Evolutionary conservation across 1,140 invertebrate genomes (phyloP).

Genomic region (Homarus americanus): DNA sequence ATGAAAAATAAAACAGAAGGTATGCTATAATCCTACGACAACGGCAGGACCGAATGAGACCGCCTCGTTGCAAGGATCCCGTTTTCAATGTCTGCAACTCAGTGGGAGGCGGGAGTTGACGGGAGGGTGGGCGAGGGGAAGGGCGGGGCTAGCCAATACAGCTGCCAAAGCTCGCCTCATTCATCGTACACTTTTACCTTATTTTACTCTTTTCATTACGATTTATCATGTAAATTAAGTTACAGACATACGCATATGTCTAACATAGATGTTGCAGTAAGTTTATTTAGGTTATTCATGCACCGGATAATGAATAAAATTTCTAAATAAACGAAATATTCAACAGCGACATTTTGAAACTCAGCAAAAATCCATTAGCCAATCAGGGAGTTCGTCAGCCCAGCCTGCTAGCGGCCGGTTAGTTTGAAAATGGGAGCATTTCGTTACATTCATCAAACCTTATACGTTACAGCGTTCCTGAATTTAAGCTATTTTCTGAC

Average conservation of each 20-base stretch:
- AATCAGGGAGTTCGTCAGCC: constrained; percentile 60
- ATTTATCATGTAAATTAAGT: not conserved
- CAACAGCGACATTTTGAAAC: constrained; percentile 15
- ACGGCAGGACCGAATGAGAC: constrained; percentile 62
- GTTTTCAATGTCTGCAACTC: constrained; percentile 71
- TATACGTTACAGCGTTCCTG: constrained; percentile 72
- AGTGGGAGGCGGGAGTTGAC: constrained; percentile 49
- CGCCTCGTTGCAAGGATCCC: constrained; percentile 70
- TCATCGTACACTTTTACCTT: not conserved
- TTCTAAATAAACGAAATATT: not conserved
- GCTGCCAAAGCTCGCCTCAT: not conserved
- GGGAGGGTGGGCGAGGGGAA: constrained; percentile 21
- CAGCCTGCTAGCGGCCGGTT: constrained; percentile 68
- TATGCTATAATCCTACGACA: constrained; percentile 64
- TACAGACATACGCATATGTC: not conserved
- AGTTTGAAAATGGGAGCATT: constrained; percentile 73
- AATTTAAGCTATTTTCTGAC: constrained; percentile 73
- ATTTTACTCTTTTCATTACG: not conserved
- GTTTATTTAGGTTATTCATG: too few relatives aligned
- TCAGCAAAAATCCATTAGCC: constrained; percentile 57
- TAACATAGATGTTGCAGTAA: too few relatives aligned
- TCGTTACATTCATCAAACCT: constrained; percentile 73
- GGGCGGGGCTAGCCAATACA: constrained; percentile 19
- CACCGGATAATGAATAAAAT: too few relatives aligned
- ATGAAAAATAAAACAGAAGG: constrained; percentile 66